Evolutionary conservation across 2,113 vertebrate species (phyloP), one percentile per base, ranked within the genome.

Genomic region (Crocuta crocuta): DNA sequence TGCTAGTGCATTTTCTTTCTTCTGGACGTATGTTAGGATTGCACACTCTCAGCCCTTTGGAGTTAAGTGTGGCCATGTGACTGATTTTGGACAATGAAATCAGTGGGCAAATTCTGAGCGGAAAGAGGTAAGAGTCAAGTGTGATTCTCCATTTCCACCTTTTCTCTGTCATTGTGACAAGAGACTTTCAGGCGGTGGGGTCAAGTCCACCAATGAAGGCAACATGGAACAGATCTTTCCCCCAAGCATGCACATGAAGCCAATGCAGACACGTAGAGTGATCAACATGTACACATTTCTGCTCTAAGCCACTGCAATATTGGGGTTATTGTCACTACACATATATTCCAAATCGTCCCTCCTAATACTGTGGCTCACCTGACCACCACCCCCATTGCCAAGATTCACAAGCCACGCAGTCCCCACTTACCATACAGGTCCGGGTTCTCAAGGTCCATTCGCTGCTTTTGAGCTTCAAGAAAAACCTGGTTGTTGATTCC

Each of bases 401-500:
- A 61, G 63, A 81, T 33, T 48, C 2, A 0, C 26, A 17, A 33
- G 24, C 11, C 39, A 35, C 0, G 3, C 1, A 58, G 26, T 28
- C 93, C 66, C 55, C 53, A 84, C 99, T 99, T 98, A 99, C 99
- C 99, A 35, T 98, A 98, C 50, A 99, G 96, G 16, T 99, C 98
- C 63, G 99, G 98, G n/a, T 98, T 99, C 95, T 99, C 99, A 71
- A 98, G 15, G 71, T 99, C 99, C 96, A 99, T 98, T 1, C 99
- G 98, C 94, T 98, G 99, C 98, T 99, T 99, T 97, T 99, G 99
- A 89, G 99, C 99, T 70, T 99, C 99, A 93, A 99, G 98, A 97
- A 99, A 99, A 35, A 99, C 99, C 88, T 85, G 98, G 19, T 99
- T 97, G 76, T 99, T 99, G 95, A 99, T 99, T 79, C 99, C 99